Base-by-base conservation (phyloP, 2,888 invertebrate species). In the Chaitophorus viminalis region DNA sequence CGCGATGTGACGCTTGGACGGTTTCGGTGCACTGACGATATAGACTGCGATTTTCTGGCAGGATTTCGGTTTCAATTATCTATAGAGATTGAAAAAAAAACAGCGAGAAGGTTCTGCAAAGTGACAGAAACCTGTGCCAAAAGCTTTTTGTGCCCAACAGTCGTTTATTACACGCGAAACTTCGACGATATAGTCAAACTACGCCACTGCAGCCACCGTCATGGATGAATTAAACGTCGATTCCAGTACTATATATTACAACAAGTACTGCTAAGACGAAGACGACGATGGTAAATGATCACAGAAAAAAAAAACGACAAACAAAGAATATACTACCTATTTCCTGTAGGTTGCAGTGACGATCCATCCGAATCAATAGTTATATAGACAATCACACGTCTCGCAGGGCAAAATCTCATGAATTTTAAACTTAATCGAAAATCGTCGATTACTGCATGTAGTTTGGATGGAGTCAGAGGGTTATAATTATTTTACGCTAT, bases 21-120 rank as follows among this genome's bases (percentile, higher is more conserved):
- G 39, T 86, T 79, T 86, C 52, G 29, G 36, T 21, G 52, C 60
- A 36, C 25, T n/a, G 46, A 8, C 87, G 74, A n/a, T 76, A 85
- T 77, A 85, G 52, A 85, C 84, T 87, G n/a, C 75, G 74, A 81
- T 75, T 86, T 87, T 81, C 87, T 87, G 87, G 87, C 87, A 87
- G 81, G 87, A 87, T 81, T 87, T 87, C 87, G 87, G 65, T 87
- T 87, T 87, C 87, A 87, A 87, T 87, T 87, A 87, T 87, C 87
- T 87, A 60, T 46, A 76, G 52, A 74, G 87, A 81, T 65, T 72
- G 74, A 52, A 68, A 39, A 52, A 65, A 25, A 54, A 72, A 78
- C 70, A n/a, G 8, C 72, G 79, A 81, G 74, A 79, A 76, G 33
- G 52, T 79, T 72, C 81, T 74, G 79, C 74, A 31, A 87, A 87